Conservation (phyloP, 2,888 invertebrate species). For the Drosophila barbarae region DNA sequence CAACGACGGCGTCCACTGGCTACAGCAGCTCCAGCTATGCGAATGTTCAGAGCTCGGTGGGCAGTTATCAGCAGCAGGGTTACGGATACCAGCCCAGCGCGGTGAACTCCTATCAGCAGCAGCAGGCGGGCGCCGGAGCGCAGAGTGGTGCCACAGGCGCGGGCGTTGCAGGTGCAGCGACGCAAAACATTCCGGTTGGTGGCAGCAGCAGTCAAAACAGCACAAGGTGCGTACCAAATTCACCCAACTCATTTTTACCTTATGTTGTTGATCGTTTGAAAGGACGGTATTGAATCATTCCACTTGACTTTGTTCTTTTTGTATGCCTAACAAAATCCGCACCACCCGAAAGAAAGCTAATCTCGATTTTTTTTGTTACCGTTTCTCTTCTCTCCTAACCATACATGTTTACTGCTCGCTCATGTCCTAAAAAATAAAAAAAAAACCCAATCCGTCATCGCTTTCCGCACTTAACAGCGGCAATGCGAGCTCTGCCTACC, state of each 20-base stretch:
- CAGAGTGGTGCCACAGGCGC: constrained; percentile 70
- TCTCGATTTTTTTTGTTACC: constrained; percentile 22
- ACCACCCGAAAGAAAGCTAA: constrained; percentile 26
- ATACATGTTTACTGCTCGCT: constrained; percentile 35
- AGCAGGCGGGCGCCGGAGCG: constrained; percentile 62
- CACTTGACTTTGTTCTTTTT: background rate
- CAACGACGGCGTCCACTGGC: constrained; percentile 74
- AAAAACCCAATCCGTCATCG: constrained; percentile 8
- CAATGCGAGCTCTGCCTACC: constrained; percentile 80
- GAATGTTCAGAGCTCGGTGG: constrained; percentile 78
- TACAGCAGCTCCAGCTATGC: constrained; percentile 78
- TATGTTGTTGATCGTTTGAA: background rate
- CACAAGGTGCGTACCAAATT: constrained; percentile 70
- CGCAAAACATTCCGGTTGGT: constrained; percentile 80
- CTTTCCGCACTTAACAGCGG: constrained; percentile 69
- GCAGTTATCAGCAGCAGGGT: constrained; percentile 78
- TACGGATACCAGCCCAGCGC: constrained; percentile 79
- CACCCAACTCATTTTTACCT: background rate
- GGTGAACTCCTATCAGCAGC: constrained; percentile 80
- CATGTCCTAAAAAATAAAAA: constrained; percentile 9
- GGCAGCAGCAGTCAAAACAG: constrained; percentile 77
- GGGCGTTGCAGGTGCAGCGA: constrained; percentile 68
- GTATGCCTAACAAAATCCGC: constrained; percentile 23
- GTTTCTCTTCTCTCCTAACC: constrained; percentile 32
- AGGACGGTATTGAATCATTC: background rate